Evolutionary conservation across 2,113 vertebrate genomes (phyloP).

Genomic region (Lepus americanus): DNA sequence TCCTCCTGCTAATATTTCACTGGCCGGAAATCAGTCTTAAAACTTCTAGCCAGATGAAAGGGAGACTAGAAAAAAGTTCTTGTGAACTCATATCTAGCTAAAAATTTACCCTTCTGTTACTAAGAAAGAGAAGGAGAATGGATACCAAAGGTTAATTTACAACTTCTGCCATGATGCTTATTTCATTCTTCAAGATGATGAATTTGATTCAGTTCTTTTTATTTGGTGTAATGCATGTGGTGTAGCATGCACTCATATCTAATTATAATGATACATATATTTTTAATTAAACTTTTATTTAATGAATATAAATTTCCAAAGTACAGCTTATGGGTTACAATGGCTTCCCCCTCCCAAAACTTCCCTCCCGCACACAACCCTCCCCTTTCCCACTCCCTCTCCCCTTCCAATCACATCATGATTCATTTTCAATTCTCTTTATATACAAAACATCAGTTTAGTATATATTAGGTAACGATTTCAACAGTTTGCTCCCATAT

Average conservation of each 20-base stretch:
- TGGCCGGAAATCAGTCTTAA: neutral
- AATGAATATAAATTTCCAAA: no score
- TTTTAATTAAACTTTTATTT: no score
- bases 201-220: slow-evolving; percentile 39
- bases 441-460: no score
- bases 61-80: neutral
- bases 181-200: neutral
- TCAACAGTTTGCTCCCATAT: no score
- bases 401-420: no score
- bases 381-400: no score
- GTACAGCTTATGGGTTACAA: no score
- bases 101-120: neutral
- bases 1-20: neutral
- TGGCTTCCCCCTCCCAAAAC: no score
- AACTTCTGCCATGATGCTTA: neutral
- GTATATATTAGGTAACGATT: no score
- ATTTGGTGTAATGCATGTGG: neutral
- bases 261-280: neutral
- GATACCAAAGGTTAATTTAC: neutral
- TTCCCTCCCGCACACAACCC: no score
- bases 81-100: neutral
- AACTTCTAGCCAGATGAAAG: neutral
- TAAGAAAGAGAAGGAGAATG: neutral
- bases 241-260: neutral
- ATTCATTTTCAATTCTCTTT: no score